Evolutionary conservation across 2,797 vertebrate species (phyloP).

Genomic region (Perodicticus potto): DNA sequence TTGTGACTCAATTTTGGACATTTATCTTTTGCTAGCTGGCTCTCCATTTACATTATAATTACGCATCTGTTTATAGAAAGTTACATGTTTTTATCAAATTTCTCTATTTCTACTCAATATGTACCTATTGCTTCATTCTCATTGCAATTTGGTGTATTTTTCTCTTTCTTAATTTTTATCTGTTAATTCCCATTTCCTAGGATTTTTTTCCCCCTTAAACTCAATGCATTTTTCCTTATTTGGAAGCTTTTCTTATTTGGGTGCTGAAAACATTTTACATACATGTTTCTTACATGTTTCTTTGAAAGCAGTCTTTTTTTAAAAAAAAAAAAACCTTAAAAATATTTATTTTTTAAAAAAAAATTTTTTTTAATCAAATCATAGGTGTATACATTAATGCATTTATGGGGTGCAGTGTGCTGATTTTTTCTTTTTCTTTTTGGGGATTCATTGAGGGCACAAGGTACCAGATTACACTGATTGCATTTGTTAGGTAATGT

Average conservation of each 20-base stretch:
- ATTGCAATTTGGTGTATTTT: not conserved
- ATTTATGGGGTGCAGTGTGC: too few relatives aligned
- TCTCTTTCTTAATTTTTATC: not conserved
- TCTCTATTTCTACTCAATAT: not conserved
- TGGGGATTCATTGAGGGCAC: too few relatives aligned
- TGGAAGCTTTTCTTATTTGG: not conserved
- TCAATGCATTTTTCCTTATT: constrained; percentile 18
- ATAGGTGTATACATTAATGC: too few relatives aligned
- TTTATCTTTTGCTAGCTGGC: not conserved
- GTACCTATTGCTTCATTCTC: not conserved
- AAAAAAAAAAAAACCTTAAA: too few relatives aligned
- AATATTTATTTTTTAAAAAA: too few relatives aligned
- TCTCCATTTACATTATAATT: not conserved
- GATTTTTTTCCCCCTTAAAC: not conserved
- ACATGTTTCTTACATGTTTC: not conserved
- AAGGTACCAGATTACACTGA: too few relatives aligned
- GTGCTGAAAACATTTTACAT: not conserved
- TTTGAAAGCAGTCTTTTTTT: not conserved
- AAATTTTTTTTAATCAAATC: too few relatives aligned
- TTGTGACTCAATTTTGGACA: not conserved
- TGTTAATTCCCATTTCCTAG: not conserved
- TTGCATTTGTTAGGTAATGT: too few relatives aligned
- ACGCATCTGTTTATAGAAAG: not conserved
- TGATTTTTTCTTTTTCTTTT: too few relatives aligned
- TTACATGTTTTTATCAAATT: not conserved